phyloP scores from a whole-genome alignment of 2,888 invertebrate genomes.

The Coelopa pilipes region DNA sequence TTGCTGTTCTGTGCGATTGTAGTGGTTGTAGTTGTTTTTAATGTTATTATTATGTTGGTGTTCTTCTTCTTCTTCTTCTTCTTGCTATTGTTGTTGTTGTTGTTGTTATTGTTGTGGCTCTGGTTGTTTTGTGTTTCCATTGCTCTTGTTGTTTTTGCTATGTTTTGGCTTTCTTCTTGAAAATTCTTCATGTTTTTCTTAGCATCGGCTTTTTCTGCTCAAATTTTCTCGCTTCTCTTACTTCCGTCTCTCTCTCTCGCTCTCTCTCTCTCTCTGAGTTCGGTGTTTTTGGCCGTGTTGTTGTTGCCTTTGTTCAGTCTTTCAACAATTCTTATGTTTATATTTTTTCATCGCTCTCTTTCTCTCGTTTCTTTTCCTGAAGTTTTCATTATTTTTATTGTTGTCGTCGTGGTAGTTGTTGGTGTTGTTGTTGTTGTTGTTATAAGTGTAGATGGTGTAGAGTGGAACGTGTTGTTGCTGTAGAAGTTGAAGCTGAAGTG shows the following conservation, averaged over 20 bases:
- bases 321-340: background rate
- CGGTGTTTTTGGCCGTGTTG: background rate
- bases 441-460: background rate
- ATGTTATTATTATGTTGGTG: background rate
- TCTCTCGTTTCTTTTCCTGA: background rate
- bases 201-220: background rate
- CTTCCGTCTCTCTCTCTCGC: background rate
- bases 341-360: background rate
- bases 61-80: no score
- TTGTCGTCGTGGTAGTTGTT: background rate
- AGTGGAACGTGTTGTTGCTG: background rate
- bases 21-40: background rate
- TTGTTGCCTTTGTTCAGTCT: background rate
- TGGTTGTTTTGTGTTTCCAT: no score
- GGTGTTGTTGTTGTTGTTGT: background rate
- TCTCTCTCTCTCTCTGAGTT: background rate
- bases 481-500: no score
- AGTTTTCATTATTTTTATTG: background rate
- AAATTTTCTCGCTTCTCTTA: background rate
- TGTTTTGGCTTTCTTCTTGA: constrained; percentile 10
- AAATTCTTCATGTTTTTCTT: constrained; percentile 16
- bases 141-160: no score
- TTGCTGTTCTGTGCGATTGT: background rate
- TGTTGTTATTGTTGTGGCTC: no score
- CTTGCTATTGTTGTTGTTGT: no score